A percentile compares a stretch with the other conserved stretches of the same genome.
phyloP scores from a whole-genome alignment of 2,888 invertebrate genomes.

The Molorchus minor region DNA sequence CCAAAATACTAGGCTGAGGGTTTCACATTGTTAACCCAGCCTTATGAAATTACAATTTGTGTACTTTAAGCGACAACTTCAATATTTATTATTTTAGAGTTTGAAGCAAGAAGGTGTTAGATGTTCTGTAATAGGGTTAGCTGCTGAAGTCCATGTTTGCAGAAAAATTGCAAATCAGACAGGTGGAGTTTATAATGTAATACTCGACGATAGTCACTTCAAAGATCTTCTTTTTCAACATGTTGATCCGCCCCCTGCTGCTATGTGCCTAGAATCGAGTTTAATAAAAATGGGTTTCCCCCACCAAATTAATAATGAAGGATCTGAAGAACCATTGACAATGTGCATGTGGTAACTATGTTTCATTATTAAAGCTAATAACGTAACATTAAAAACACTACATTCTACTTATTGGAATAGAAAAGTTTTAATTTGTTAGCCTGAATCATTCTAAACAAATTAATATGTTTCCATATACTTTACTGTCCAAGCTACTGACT shows the following conservation, averaged over 20 bases:
- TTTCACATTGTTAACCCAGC: too few species aligned
- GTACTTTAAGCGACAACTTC: too few species aligned
- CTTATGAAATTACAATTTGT: too few species aligned
- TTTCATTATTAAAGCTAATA: too few species aligned
- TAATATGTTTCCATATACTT: too few species aligned
- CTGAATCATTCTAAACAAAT: too few species aligned
- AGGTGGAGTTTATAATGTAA: conserved; percentile 85
- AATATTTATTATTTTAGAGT: conserved; percentile 67
- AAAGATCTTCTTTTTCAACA: conserved; percentile 73
- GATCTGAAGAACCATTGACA: conserved; percentile 73
- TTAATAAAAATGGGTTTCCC: conserved; percentile 98
- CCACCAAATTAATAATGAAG: conserved; percentile 73
- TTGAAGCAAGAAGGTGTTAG: conserved; percentile 85
- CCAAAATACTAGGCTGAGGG: too few species aligned
- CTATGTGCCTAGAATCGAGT: conserved; percentile 76
- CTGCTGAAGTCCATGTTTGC: conserved; percentile 94
- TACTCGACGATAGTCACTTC: conserved; percentile 83
- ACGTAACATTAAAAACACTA: too few species aligned
- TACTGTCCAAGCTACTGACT: too few species aligned
- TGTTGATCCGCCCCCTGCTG: conserved; percentile 77
- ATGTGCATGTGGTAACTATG: conserved; percentile 88
- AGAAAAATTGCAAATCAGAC: conserved; percentile 87
- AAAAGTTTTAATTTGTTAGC: too few species aligned
- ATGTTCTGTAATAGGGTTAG: conserved; percentile 93
- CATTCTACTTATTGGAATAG: too few species aligned